These are phyloP conservation scores for Trematomus loennbergii DNA, from an alignment of 2,113 vertebrate genomes.

Conservation along the genomic window DNA sequence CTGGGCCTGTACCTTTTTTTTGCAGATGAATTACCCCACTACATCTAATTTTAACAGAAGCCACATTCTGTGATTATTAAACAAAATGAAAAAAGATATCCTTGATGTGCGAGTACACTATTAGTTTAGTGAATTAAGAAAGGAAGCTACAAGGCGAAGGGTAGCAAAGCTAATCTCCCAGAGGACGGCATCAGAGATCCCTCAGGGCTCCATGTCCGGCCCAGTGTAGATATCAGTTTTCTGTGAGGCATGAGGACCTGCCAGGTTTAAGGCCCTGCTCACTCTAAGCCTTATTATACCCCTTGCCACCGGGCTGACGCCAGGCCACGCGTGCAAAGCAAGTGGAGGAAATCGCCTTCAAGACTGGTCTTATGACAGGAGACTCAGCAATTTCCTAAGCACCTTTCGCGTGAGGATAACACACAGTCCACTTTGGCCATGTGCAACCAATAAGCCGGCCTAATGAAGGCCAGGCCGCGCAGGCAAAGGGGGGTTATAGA, in stretches of 20 bases:
- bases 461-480: slow-evolving; percentile 86
- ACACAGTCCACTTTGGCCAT: slow-evolving; percentile 79
- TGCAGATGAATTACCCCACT: neutral
- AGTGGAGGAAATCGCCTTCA: slow-evolving; percentile 80
- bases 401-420: slow-evolving; percentile 85
- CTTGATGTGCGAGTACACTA: slow-evolving; percentile 45
- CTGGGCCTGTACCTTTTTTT: neutral
- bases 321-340: slow-evolving; percentile 83
- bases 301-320: slow-evolving; percentile 79
- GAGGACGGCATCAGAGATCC: slow-evolving; percentile 64
- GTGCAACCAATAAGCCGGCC: slow-evolving; percentile 86
- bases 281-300: slow-evolving; percentile 74
- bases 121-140: slow-evolving; percentile 68
- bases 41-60: slow-evolving; percentile 36
- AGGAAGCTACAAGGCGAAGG: slow-evolving; percentile 66
- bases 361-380: slow-evolving; percentile 78
- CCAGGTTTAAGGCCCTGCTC: slow-evolving; percentile 62
- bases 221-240: slow-evolving; percentile 72
- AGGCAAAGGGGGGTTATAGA: slow-evolving; percentile 55
- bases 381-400: slow-evolving; percentile 86
- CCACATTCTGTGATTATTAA: slow-evolving; percentile 39
- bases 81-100: slow-evolving; percentile 12
- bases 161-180: slow-evolving; percentile 69
- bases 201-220: slow-evolving; percentile 67
- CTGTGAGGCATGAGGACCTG: slow-evolving; percentile 59